Base-by-base conservation (phyloP, 2,888 invertebrate genomes). In the Eulithis prunata region DNA sequence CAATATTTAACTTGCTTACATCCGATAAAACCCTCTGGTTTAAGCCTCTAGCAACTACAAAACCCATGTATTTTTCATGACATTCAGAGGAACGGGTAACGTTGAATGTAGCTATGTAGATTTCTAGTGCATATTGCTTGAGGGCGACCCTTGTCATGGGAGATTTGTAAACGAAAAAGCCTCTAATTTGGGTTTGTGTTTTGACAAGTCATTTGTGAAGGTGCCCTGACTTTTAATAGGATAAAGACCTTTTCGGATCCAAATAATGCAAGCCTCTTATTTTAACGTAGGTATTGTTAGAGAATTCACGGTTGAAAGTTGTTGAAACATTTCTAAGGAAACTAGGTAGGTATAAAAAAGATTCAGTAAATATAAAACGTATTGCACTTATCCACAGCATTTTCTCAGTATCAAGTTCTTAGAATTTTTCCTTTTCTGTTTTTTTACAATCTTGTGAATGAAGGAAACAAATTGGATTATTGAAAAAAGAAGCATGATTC, bases 101-200 rank as follows among this genome's bases (percentile, higher is more conserved):
- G 73, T 77, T 62, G 72, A 73, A 74, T 73, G 71, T 74, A 70
- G 75, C 75, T 77, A 78, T 78, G 78, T 77, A 78, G 75, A 80
- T 80, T 76, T 78, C 78, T 76, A 81, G 79, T 69, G 66, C 60
- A 65, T 79, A 78, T 78, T 78, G 82, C 83, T 77, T 73, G 78
- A 79, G 81, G 81, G 81, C 79, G 83, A 90, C 89, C 89, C 88
- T 87, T 88, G 85, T 90, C 89, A 89, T 80, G 82, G 79, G 80
- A 87, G 88, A 89, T 88, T 87, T 89, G 85, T 85, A 82, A 85
- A 84, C 83, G 85, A 84, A 89, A 87, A 85, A 83, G 79, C 86
- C 82, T 85, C 85, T 87, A 87, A 89, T 89, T 88, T 86, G 84
- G 84, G 83, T 83, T 80, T 81, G 78, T 85, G 82, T 88, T 87